These are phyloP conservation scores for Sesia apiformis DNA, from an alignment of 2,888 invertebrate species.

Conservation along the genomic window DNA sequence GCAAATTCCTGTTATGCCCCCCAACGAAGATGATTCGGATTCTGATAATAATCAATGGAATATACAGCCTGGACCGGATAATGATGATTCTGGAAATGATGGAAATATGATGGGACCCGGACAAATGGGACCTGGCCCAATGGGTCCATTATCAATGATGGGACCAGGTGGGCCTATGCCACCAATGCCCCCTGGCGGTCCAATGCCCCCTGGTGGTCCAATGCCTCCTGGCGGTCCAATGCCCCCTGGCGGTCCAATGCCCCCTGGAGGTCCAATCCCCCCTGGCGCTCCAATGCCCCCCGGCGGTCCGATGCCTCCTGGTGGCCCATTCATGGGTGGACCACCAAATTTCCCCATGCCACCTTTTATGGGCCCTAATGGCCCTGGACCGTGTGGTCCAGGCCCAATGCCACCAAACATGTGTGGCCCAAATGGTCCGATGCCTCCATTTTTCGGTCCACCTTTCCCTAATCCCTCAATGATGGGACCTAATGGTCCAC, in stretches of 20 bases:
- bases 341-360: slow-evolving; percentile 56
- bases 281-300: slow-evolving; percentile 57
- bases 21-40: slow-evolving; percentile 31
- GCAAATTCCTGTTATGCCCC: slow-evolving; percentile 49
- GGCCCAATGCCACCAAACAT: slow-evolving; percentile 34
- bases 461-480: slow-evolving; percentile 1
- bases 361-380: slow-evolving; percentile 56
- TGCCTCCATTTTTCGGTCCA: slow-evolving; percentile 30
- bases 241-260: slow-evolving; percentile 19
- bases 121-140: slow-evolving; percentile 15
- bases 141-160: slow-evolving; percentile 19
- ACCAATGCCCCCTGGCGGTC: slow-evolving; percentile 8
- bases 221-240: slow-evolving; percentile 6
- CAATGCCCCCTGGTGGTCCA: slow-evolving; percentile 2
- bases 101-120: slow-evolving; percentile 10
- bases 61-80: slow-evolving; percentile 17
- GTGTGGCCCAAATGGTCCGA: slow-evolving; percentile 35
- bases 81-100: slow-evolving; percentile 32
- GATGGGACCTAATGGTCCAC: slow-evolving; percentile 28
- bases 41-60: slow-evolving; percentile 35
- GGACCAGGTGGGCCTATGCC: slow-evolving; percentile 16
- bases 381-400: slow-evolving; percentile 18
- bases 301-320: slow-evolving; percentile 48
- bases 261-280: slow-evolving; percentile 45
- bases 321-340: slow-evolving; percentile 40